Evolutionary conservation across 1,140 invertebrate genomes (phyloP).

Genomic region (Caerostris darwini): DNA sequence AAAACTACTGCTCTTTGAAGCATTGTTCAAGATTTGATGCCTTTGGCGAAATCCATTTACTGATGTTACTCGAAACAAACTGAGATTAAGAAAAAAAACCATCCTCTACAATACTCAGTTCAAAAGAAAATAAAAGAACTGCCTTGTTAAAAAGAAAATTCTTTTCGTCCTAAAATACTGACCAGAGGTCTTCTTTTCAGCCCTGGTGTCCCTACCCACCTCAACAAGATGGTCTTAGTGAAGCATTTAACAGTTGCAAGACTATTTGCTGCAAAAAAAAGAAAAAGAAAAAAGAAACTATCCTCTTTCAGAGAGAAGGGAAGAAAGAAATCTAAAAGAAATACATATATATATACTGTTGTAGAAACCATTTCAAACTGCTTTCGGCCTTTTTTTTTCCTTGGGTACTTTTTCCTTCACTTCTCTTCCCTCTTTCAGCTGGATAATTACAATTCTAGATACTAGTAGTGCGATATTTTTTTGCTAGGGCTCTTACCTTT

Average conservation of each 20-base stretch:
- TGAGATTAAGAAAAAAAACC: no score
- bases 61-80: no score
- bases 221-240: background rate
- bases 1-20: no score
- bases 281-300: background rate
- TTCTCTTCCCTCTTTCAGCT: background rate
- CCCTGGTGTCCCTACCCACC: background rate
- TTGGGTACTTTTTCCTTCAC: background rate
- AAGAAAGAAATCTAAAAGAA: background rate
- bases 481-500: background rate
- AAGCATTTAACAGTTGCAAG: background rate
- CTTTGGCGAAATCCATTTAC: no score
- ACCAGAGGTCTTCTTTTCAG: background rate
- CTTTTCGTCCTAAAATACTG: background rate
- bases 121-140: background rate
- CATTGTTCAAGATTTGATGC: no score
- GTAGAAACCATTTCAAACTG: background rate
- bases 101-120: no score
- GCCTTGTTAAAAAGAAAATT: background rate
- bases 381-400: background rate
- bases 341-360: background rate
- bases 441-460: background rate
- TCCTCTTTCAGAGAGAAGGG: background rate
- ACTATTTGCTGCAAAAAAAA: background rate
- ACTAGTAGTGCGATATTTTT: background rate